Evolutionary conservation across 2,113 vertebrate genomes (phyloP).

Genomic region (Rynchops niger): DNA sequence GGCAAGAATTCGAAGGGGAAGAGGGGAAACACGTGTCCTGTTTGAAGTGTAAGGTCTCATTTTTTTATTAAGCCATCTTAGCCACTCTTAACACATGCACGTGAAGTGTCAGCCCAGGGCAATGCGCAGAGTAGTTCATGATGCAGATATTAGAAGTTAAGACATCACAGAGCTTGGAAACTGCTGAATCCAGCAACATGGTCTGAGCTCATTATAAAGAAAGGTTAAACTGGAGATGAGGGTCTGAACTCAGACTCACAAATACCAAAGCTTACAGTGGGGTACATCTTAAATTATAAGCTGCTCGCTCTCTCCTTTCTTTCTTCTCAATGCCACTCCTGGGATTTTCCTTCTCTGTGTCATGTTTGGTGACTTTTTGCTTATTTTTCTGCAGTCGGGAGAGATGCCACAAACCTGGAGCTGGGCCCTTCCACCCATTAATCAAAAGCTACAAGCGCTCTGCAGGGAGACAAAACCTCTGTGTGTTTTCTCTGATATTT

Average conservation of each 20-base stretch:
- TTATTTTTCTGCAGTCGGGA: slow-evolving; percentile 79
- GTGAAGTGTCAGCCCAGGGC: background rate
- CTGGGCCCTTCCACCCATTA: slow-evolving; percentile 75
- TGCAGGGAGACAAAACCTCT: slow-evolving; percentile 71
- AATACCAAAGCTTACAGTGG: background rate
- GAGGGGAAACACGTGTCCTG: background rate
- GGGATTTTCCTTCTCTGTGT: slow-evolving; percentile 56
- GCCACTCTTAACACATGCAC: background rate
- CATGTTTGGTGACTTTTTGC: slow-evolving; percentile 74
- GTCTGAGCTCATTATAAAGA: background rate
- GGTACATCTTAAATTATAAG: background rate
- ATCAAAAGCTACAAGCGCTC: slow-evolving; percentile 77
- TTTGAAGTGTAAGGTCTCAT: slow-evolving; percentile 37
- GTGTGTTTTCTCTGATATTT: slow-evolving; percentile 72
- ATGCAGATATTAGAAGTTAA: background rate
- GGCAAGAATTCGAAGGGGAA: background rate
- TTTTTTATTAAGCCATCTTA: slow-evolving; percentile 36
- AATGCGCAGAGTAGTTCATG: background rate
- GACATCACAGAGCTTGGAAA: background rate
- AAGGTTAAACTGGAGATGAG: background rate
- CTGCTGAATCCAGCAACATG: background rate
- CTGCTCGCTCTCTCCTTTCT: background rate
- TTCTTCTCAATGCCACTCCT: slow-evolving; percentile 11
- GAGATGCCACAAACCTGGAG: slow-evolving; percentile 69
- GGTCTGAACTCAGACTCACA: background rate